Evolutionary conservation across 2,888 invertebrate species (phyloP).

Genomic region (Eulithis testata): DNA sequence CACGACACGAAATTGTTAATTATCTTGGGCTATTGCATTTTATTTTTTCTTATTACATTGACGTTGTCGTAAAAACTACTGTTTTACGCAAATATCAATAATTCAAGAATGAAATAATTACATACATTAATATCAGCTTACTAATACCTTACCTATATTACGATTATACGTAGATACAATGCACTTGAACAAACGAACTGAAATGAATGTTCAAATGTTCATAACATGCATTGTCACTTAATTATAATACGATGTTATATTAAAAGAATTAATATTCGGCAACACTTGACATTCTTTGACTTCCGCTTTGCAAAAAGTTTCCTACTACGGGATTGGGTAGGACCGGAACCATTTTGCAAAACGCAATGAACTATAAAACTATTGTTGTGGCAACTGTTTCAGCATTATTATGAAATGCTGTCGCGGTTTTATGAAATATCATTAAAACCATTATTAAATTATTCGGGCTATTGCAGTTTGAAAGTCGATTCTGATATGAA

Average conservation of each 20-base stretch:
- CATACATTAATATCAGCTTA: slow-evolving; percentile 83
- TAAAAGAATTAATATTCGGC: slow-evolving; percentile 82
- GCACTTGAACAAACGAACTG: slow-evolving; percentile 54
- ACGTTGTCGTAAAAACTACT: slow-evolving; percentile 45
- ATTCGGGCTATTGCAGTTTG: slow-evolving; percentile 79
- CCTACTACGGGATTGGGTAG: slow-evolving; percentile 33
- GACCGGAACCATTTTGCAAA: slow-evolving; percentile 54
- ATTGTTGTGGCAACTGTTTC: slow-evolving; percentile 74
- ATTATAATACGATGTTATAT: slow-evolving; percentile 80
- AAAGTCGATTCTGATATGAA: slow-evolving; percentile 51
- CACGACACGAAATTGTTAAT: slow-evolving; percentile 68
- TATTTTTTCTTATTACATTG: slow-evolving; percentile 72
- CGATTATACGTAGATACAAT: slow-evolving; percentile 72
- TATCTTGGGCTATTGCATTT: slow-evolving; percentile 83
- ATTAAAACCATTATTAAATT: slow-evolving; percentile 63
- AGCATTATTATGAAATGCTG: slow-evolving; percentile 54
- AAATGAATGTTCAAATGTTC: slow-evolving; percentile 48
- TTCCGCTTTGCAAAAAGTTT: slow-evolving; percentile 54
- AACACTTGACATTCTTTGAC: slow-evolving; percentile 82
- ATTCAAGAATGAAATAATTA: slow-evolving; percentile 82
- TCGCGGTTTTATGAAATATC: slow-evolving; percentile 53
- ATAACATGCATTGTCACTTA: slow-evolving; percentile 68
- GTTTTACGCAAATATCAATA: slow-evolving; percentile 60
- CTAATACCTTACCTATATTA: slow-evolving; percentile 78
- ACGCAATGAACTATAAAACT: slow-evolving; percentile 70